Base-by-base conservation (phyloP, 2,888 invertebrate genomes). In the Cynaeus angustus region DNA sequence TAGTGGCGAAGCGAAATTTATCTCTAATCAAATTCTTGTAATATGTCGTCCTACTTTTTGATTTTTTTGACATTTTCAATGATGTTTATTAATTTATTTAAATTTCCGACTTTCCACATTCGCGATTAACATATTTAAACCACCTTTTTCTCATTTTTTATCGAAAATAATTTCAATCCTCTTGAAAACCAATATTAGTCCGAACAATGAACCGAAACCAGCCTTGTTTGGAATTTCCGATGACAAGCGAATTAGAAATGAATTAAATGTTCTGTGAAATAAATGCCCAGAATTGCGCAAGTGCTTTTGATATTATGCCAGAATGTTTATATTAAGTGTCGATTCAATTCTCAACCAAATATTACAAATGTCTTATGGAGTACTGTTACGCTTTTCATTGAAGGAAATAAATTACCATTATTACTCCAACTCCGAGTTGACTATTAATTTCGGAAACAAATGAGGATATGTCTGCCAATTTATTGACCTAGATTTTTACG, bases 211-310 rank as follows among this genome's bases (percentile, higher is more conserved):
- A n/a, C n/a, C n/a, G 4, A 28, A 28, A 28, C 4, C 28, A 33
- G 33, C 33, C 1, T 33, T 33, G 9, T 2, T 1, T 9, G 33
- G 33, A 33, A n/a, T 33, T 33, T 33, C 7, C 33, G 4, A 21
- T 33, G 33, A 1, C 33, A 33, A n/a, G 33, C 33, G n/a, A 33
- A 33, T 33, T 33, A 33, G 3, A 33, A 1, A n/a, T 33, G 33
- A 33, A 33, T 9, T 33, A 33, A 33, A 33, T 33, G 33, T 33
- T 33, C 13, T 53, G 61, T 61, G 59, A 41, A 43, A 59, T 59
- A 46, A 61, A 61, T 61, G 46, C 37, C 12, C 33, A 30, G 28
- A 46, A 48, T 61, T 48, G 45, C 12, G 48, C 61, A 61, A 61
- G 46, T 46, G 45, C 48, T 48, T 30, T 61, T 61, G 61, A 48